Evolutionary conservation across 2,888 invertebrate species (phyloP).

Genomic region (Plusia festucae): DNA sequence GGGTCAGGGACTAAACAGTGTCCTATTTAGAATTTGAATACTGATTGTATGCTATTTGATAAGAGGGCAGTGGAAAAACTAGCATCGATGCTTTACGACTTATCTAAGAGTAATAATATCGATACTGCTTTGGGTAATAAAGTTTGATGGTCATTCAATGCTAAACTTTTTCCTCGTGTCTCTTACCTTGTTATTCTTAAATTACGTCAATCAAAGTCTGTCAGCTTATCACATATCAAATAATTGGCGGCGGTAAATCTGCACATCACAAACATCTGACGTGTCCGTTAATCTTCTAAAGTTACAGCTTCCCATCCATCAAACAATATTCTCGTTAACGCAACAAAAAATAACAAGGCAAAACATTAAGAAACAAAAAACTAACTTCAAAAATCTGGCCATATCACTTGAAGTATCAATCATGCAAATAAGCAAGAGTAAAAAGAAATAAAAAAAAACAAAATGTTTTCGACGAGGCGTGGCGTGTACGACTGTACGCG

Average conservation of each 20-base stretch:
- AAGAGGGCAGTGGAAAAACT: background rate
- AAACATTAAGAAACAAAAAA: slow-evolving; percentile 45
- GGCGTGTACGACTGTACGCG: slow-evolving; percentile 50
- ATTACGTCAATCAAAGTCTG: slow-evolving; percentile 50
- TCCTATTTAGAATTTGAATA: background rate
- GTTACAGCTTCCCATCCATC: slow-evolving; percentile 46
- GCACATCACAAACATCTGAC: slow-evolving; percentile 40
- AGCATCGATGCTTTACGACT: background rate
- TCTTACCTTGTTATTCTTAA: slow-evolving; percentile 35
- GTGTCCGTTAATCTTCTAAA: slow-evolving; percentile 48
- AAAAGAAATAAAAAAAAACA: slow-evolving; percentile 37
- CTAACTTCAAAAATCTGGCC: slow-evolving; percentile 30
- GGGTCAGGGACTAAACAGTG: slow-evolving; percentile 29
- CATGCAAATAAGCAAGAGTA: slow-evolving; percentile 52
- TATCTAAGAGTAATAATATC: background rate
- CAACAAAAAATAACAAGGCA: slow-evolving; percentile 34
- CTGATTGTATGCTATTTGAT: slow-evolving; percentile 2
- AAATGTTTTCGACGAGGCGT: slow-evolving; percentile 53
- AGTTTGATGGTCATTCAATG: slow-evolving; percentile 18
- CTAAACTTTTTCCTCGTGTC: slow-evolving; percentile 8
- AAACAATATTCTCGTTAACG: slow-evolving; percentile 54
- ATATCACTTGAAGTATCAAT: slow-evolving; percentile 52
- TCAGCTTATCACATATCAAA: slow-evolving; percentile 48
- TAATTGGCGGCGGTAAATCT: slow-evolving; percentile 47
- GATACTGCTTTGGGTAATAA: slow-evolving; percentile 10